Percentiles rank a stretch among this genome's conserved stretches.
These are phyloP conservation scores for Cyprinodon tularosa DNA, from an alignment of 2,113 vertebrate species.

Conservation along the genomic window DNA sequence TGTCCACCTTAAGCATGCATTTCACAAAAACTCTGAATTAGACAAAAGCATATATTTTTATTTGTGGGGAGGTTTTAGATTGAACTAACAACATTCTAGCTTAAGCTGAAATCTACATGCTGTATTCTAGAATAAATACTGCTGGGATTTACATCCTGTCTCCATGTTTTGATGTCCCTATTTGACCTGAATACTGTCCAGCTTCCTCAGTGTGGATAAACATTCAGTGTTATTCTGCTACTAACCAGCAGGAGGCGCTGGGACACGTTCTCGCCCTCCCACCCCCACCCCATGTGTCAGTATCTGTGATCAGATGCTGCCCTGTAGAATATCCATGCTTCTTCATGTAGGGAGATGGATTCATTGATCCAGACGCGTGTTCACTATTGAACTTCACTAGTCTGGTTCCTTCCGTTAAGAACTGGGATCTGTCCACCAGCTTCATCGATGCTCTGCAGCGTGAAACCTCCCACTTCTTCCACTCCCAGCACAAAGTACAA, in stretches of 20 bases:
- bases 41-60: background rate
- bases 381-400: conserved; percentile 17
- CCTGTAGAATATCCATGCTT: conserved; percentile 55
- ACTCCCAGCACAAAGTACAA: background rate
- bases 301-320: conserved; percentile 48
- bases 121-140: background rate
- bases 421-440: background rate
- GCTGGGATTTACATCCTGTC: background rate
- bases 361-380: conserved; percentile 6
- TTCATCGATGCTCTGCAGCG: background rate
- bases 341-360: conserved; percentile 29
- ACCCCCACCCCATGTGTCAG: background rate
- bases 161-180: background rate
- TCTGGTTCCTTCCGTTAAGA: background rate
- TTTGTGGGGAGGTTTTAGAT: background rate
- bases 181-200: background rate
- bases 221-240: background rate
- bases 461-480: background rate
- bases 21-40: no score
- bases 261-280: conserved; percentile 9
- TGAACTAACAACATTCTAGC: background rate
- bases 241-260: conserved; percentile 56
- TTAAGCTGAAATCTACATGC: background rate
- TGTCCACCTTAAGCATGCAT: no score
- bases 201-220: background rate